These are phyloP conservation scores for Chaenocephalus aceratus DNA, from an alignment of 2,113 vertebrate species.

Conservation along the genomic window DNA sequence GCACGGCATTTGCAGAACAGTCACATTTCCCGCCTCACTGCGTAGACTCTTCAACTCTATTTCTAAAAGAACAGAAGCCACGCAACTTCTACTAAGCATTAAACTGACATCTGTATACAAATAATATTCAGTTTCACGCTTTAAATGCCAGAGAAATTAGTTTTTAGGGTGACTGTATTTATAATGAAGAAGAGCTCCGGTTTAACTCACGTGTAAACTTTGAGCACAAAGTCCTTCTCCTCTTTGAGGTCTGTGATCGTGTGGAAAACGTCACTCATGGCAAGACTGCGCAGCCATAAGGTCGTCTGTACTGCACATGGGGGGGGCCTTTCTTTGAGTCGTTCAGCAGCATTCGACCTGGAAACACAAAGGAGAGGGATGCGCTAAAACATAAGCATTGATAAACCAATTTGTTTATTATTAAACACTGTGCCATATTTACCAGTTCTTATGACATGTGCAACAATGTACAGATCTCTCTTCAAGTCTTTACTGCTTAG, in stretches of 20 bases:
- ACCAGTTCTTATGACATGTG: slow-evolving; percentile 96
- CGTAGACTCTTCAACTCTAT: background rate
- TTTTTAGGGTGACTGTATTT: background rate
- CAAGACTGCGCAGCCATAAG: slow-evolving; percentile 95
- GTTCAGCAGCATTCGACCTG: slow-evolving; percentile 95
- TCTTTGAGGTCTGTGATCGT: slow-evolving; percentile 94
- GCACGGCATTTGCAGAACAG: slow-evolving; percentile 36
- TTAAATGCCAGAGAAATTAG: background rate
- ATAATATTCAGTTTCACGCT: background rate
- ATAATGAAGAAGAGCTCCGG: background rate
- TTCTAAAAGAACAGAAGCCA: background rate
- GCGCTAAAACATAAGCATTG: background rate
- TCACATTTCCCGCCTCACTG: slow-evolving; percentile 20
- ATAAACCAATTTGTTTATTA: background rate
- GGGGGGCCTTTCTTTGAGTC: slow-evolving; percentile 96
- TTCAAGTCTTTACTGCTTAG: slow-evolving; percentile 98
- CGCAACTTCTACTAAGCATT: background rate
- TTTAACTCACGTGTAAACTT: slow-evolving; percentile 95
- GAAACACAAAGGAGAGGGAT: slow-evolving; percentile 39
- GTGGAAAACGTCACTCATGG: slow-evolving; percentile 93
- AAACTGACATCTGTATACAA: background rate
- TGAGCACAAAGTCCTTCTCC: slow-evolving; percentile 98
- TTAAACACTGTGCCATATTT: slow-evolving; percentile 39
- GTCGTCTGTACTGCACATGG: slow-evolving; percentile 92
- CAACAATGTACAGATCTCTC: slow-evolving; percentile 95